A percentile compares a stretch with the other conserved stretches of the same genome.
Conservation (phyloP, 1,140 invertebrate species). For the Caenorhabditis tropicalis region DNA sequence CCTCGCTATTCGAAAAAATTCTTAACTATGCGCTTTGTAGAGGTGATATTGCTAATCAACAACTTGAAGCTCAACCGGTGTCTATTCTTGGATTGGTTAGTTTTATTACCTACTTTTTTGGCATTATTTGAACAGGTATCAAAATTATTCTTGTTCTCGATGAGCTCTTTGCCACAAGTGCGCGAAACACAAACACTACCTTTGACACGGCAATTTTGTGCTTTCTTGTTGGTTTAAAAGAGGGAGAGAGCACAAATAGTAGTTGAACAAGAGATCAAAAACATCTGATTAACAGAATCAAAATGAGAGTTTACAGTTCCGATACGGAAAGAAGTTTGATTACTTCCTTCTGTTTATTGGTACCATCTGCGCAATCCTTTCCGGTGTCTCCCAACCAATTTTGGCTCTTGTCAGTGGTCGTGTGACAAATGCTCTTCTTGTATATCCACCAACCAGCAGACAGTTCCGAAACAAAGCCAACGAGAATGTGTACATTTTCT, state of each 20-base stretch:
- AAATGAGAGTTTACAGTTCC: slow-evolving; percentile 58
- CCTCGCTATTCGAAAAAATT: slow-evolving; percentile 60
- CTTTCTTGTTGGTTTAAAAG: background rate
- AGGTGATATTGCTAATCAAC: slow-evolving; percentile 63
- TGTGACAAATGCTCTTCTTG: slow-evolving; percentile 50
- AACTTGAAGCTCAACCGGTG: slow-evolving; percentile 62
- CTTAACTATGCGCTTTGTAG: slow-evolving; percentile 61
- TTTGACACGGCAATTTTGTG: slow-evolving; percentile 5
- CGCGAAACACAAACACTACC: slow-evolving; percentile 11
- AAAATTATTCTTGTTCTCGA: background rate
- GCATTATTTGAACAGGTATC: slow-evolving; percentile 18
- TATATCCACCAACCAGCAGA: slow-evolving; percentile 49
- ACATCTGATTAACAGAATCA: background rate
- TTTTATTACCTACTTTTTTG: background rate
- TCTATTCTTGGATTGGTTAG: slow-evolving; percentile 55
- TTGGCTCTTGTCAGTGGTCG: slow-evolving; percentile 53
- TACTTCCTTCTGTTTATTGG: slow-evolving; percentile 59
- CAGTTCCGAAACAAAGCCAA: slow-evolving; percentile 56
- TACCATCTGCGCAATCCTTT: slow-evolving; percentile 51
- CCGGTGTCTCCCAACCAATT: slow-evolving; percentile 57
- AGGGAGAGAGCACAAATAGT: background rate
- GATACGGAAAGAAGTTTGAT: slow-evolving; percentile 61
- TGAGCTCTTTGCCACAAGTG: background rate
- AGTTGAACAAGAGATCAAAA: background rate
- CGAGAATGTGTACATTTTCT: slow-evolving; percentile 60